Percentiles rank a stretch among this genome's conserved stretches.
phyloP scores from a whole-genome alignment of 2,113 vertebrate genomes.

The Phylloscopus trochilus region DNA sequence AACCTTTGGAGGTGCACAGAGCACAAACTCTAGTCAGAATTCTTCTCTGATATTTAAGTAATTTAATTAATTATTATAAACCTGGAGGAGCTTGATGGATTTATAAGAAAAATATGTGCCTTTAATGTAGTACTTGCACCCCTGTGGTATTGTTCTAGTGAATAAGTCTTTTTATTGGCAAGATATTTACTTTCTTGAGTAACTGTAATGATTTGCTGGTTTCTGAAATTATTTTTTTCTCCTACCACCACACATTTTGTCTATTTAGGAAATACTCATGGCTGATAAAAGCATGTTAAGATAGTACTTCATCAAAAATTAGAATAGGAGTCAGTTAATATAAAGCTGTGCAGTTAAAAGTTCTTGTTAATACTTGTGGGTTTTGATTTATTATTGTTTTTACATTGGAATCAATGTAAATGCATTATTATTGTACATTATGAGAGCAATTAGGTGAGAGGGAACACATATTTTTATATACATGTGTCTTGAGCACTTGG shows the following conservation, averaged over 20 bases:
- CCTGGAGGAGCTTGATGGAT: neutral
- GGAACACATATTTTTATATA: neutral
- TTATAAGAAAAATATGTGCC: slow-evolving; percentile 17
- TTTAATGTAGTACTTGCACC: neutral
- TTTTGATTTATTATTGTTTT: neutral
- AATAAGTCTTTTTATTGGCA: slow-evolving; percentile 10
- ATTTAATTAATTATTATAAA: slow-evolving; percentile 32
- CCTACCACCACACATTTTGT: neutral
- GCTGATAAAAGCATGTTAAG: neutral
- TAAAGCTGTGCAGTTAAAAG: neutral
- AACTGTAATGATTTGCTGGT: neutral
- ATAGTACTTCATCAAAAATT: neutral
- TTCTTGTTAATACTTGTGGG: neutral
- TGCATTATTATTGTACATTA: neutral
- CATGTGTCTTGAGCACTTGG: neutral
- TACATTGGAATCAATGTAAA: neutral
- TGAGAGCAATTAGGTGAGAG: neutral
- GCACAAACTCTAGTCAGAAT: neutral
- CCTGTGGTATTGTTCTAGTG: neutral
- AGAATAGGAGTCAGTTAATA: neutral
- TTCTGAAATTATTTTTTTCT: neutral
- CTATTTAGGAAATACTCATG: neutral
- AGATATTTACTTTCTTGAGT: neutral
- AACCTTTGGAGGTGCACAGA: neutral
- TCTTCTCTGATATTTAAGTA: neutral